Percentiles rank a stretch among this genome's conserved stretches.
Evolutionary conservation across 37 sponge, comb jelly and placozoan species (phyloP).

Genomic region (Ianthella basta): DNA sequence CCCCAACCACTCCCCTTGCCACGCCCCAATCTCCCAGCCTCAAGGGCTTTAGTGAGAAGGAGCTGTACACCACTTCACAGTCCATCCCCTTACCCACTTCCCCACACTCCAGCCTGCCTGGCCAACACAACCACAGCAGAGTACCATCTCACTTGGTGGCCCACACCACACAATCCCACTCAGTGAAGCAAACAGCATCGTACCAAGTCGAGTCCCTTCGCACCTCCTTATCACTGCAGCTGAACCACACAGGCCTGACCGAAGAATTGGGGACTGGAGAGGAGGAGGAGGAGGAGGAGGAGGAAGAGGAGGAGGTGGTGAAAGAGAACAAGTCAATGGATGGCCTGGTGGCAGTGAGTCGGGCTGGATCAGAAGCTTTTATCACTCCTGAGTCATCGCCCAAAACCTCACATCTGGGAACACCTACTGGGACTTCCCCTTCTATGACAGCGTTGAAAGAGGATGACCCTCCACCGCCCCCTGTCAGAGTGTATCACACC

Average conservation of each 20-base stretch:
- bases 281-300: too few relatives aligned
- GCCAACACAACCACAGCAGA: background rate
- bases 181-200: background rate
- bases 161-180: background rate
- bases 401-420: background rate
- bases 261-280: too few relatives aligned
- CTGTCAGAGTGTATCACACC: constrained; percentile 24
- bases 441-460: background rate
- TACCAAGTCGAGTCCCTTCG: background rate
- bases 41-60: constrained; percentile 46
- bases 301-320: too few relatives aligned
- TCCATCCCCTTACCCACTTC: background rate
- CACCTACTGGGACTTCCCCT: background rate
- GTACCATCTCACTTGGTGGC: background rate
- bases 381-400: constrained; percentile 54
- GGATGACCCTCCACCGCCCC: background rate
- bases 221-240: background rate
- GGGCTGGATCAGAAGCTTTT: constrained; percentile 10
- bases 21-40: background rate
- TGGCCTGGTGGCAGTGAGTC: background rate
- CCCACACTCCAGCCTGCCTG: constrained; percentile 6
- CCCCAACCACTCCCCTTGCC: background rate
- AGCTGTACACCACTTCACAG: constrained; percentile 17
- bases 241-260: background rate
- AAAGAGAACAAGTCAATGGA: too few relatives aligned